Conservation (phyloP, 2,888 invertebrate species). For the Agrotis clavis region DNA sequence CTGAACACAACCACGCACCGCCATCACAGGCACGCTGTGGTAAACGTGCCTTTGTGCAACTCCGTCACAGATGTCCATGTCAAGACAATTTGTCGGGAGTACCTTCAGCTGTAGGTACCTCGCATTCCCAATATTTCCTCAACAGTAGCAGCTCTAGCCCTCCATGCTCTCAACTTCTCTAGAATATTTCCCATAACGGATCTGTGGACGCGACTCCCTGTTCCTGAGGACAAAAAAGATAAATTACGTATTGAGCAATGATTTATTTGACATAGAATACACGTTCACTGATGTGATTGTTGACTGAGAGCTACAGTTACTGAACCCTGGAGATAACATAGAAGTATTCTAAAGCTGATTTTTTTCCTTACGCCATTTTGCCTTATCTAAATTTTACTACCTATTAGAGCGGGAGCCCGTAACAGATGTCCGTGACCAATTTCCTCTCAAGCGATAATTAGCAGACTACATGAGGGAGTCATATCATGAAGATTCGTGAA, state of each 20-base stretch:
- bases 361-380: too few species aligned
- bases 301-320: too few species aligned
- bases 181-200: slow-evolving; percentile 86
- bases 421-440: too few species aligned
- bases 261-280: slow-evolving; percentile 26
- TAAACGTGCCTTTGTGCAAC: slow-evolving; percentile 86
- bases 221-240: slow-evolving; percentile 82
- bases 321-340: too few species aligned
- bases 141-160: slow-evolving; percentile 78
- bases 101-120: slow-evolving; percentile 73
- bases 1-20: slow-evolving; percentile 86
- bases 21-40: slow-evolving; percentile 88
- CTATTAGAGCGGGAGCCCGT: too few species aligned
- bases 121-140: slow-evolving; percentile 74
- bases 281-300: slow-evolving; percentile 26
- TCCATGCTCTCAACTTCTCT: slow-evolving; percentile 84
- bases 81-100: slow-evolving; percentile 60
- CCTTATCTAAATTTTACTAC: too few species aligned
- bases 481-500: too few species aligned
- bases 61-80: slow-evolving; percentile 77
- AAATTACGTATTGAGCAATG: slow-evolving; percentile 46
- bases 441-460: too few species aligned
- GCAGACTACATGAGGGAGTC: too few species aligned
- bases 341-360: too few species aligned
- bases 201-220: slow-evolving; percentile 80